Evolutionary conservation across 2,888 invertebrate genomes (phyloP).

Genomic region (Hymenopus coronatus): DNA sequence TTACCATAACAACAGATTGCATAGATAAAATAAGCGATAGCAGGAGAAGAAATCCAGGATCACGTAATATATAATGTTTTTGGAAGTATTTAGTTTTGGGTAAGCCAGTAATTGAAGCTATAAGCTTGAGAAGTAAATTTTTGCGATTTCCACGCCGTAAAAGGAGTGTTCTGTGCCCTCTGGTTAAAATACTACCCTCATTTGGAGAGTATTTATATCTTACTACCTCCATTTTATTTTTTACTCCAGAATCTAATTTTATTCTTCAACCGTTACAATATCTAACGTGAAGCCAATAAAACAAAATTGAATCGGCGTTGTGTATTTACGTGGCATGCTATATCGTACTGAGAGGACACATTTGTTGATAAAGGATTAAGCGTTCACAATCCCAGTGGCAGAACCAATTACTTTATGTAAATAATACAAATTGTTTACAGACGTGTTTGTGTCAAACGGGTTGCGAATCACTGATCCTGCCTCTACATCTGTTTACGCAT

Average conservation of each 20-base stretch:
- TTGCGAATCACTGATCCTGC: background rate
- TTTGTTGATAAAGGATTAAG: background rate
- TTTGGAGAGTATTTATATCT: no score
- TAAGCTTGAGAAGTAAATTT: background rate
- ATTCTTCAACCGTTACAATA: no score
- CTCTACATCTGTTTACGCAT: background rate
- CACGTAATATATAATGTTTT: no score
- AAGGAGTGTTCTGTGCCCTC: no score
- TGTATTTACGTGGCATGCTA: background rate
- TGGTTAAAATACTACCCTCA: no score
- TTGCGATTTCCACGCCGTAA: background rate
- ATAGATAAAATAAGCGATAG: no score
- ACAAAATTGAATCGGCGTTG: background rate
- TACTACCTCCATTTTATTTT: no score
- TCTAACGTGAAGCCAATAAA: background rate
- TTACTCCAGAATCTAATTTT: no score
- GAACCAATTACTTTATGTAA: constrained; percentile 18
- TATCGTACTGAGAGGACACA: background rate
- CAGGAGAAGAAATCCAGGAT: no score
- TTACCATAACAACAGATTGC: no score
- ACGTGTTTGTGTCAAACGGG: background rate
- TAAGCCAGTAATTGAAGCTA: no score
- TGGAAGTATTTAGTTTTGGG: no score
- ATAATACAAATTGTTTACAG: background rate
- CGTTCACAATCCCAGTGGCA: background rate